Conservation (phyloP, 2,797 vertebrate species). For the Crocidura indochinensis region DNA sequence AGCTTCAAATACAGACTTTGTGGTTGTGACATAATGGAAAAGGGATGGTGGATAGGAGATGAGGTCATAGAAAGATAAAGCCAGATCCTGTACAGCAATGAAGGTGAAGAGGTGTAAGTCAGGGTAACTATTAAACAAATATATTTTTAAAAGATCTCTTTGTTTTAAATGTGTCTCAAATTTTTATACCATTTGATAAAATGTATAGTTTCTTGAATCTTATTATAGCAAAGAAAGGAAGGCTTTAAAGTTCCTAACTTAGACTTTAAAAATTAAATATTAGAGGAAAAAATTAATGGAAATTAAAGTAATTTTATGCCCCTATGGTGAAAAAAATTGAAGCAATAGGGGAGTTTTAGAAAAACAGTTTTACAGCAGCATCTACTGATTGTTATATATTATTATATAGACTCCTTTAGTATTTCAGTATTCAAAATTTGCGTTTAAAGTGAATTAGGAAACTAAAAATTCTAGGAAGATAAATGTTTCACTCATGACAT, state of each 20-base stretch:
- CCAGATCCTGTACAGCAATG: too few relatives aligned
- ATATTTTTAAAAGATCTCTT: not conserved
- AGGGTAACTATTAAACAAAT: constrained; percentile 27
- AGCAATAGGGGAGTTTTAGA: not conserved
- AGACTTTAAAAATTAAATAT: constrained; percentile 27
- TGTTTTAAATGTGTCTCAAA: constrained; percentile 27
- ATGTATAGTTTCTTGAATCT: constrained; percentile 1
- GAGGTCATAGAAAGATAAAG: not conserved
- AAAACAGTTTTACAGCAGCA: not conserved
- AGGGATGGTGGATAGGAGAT: fast-evolving
- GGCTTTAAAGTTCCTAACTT: not conserved
- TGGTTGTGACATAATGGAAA: not conserved
- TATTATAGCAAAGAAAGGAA: not conserved
- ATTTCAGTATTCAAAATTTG: not conserved
- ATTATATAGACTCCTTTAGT: not conserved
- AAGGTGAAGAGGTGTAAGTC: constrained; percentile 9
- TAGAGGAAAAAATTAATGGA: constrained; percentile 7
- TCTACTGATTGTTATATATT: constrained; percentile 9
- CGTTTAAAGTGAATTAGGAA: not conserved
- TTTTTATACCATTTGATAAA: not conserved
- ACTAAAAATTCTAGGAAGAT: constrained; percentile 9
- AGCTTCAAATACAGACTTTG: too few relatives aligned
- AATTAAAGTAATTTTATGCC: constrained; percentile 30
- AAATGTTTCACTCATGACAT: not conserved
- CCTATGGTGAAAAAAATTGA: not conserved